Base-by-base conservation (phyloP, 2,113 vertebrate genomes). In the Salvelinus namaycush region DNA sequence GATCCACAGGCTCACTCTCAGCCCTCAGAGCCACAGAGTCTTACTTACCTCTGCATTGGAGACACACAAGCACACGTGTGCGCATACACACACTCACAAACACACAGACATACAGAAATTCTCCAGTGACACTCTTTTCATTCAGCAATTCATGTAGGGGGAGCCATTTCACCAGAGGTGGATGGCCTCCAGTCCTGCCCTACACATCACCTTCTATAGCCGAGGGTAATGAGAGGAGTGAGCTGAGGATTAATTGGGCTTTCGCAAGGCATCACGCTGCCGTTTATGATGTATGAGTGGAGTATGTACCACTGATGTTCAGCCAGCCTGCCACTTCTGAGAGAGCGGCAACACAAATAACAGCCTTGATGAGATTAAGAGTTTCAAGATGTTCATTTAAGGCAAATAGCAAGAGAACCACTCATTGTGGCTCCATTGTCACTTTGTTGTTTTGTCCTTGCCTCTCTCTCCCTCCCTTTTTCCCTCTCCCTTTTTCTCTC, bases 311-410 rank as follows among this genome's bases (percentile, higher is more conserved):
- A 73, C 76, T 44, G 14, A 44, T 67, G 73, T 82, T 79, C 59
- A 72, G 80, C 62, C 75, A 39, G 84, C 75, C 77, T 48, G 79
- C 89, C 90, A 90, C 91, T 90, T 91, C 92, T 88, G 68, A 91
- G 85, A 77, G 68, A 80, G 80, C 76, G 44, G 80, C 86, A 79
- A 65, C 74, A 70, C 73, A 69, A 85, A 87, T 84, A 86, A 82
- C 70, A 81, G 77, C 79, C 73, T 84, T 91, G 89, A 92, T 92
- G 87, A 90, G 89, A 91, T 89, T 90, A 91, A 93, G 82, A 78
- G 27, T 84, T 93, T 94, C 90, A 93, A 92, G 90, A 92, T 93
- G 91, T 92, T 84, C 79, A 73, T 85, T 84, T 80, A 77, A 88
- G 85, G 78, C 80, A 31, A 71, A 87, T 68, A 70, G 59, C 6